Conservation (phyloP, 2,888 invertebrate species). For the Andrena dorsata region DNA sequence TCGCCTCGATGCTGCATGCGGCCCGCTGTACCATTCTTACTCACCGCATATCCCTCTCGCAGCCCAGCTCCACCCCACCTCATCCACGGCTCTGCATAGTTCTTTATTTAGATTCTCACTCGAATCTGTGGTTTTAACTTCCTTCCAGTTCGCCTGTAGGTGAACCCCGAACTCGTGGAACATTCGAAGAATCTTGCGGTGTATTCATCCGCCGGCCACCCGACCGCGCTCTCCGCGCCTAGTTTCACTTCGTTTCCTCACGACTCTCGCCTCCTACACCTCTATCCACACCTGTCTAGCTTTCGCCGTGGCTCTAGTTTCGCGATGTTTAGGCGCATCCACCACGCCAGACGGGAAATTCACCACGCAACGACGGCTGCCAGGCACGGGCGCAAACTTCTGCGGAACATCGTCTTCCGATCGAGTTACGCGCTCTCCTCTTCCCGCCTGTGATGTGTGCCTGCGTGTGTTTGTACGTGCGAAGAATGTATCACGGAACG, state of each 20-base stretch:
- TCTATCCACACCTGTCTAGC: constrained; percentile 20
- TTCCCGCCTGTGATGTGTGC: constrained; percentile 12
- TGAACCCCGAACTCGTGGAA: constrained; percentile 50
- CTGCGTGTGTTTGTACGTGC: constrained; percentile 43
- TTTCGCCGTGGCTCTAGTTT: constrained; percentile 26
- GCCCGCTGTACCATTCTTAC: constrained; percentile 73
- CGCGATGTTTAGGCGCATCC: constrained; percentile 14
- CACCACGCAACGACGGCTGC: constrained; percentile 25
- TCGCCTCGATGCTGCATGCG: constrained; percentile 68
- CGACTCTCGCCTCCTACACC: not conserved
- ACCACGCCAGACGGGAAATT: constrained; percentile 8
- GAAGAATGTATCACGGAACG: constrained; percentile 66
- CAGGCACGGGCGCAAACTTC: constrained; percentile 28
- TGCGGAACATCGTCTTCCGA: constrained; percentile 36
- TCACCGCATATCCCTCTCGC: constrained; percentile 69
- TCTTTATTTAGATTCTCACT: constrained; percentile 78
- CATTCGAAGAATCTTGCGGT: constrained; percentile 38
- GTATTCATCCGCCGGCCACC: constrained; percentile 22
- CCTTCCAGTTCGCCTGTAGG: constrained; percentile 67
- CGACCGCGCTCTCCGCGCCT: not conserved
- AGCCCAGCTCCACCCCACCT: constrained; percentile 55
- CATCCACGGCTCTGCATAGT: constrained; percentile 67
- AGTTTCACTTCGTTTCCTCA: not conserved
- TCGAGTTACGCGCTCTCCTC: constrained; percentile 37
- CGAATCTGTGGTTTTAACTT: constrained; percentile 70